Conservation (phyloP, 2,113 vertebrate species). For the Silurus glanis region DNA sequence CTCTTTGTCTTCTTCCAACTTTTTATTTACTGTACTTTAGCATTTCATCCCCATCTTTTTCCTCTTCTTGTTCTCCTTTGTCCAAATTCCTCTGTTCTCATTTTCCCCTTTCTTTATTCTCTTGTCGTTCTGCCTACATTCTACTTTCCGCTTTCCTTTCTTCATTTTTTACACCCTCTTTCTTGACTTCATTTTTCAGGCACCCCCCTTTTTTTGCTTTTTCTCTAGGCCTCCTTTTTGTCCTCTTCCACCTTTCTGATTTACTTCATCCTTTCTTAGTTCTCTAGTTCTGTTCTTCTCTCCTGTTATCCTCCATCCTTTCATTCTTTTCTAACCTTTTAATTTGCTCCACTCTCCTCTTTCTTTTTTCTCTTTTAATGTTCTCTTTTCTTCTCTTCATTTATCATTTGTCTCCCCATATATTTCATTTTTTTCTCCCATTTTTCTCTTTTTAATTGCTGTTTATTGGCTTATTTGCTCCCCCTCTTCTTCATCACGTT, state of each 20-base stretch:
- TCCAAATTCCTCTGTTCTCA: too few species aligned
- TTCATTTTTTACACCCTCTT: not conserved
- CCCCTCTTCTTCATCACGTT: not conserved
- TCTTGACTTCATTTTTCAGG: not conserved
- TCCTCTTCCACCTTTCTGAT: not conserved
- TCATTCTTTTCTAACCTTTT: not conserved
- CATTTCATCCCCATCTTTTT: too few species aligned
- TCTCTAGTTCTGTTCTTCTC: slow-evolving; percentile 37
- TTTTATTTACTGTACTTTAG: too few species aligned
- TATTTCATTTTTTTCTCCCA: not conserved
- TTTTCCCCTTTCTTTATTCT: not conserved
- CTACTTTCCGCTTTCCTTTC: not conserved
- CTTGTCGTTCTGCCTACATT: not conserved
- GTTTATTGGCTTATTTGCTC: too few species aligned
- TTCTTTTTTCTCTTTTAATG: not conserved
- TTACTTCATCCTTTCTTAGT: not conserved
- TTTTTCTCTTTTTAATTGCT: too few species aligned
- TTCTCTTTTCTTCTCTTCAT: not conserved
- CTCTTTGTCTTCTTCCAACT: too few species aligned
- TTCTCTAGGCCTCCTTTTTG: not conserved
- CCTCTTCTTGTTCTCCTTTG: too few species aligned
- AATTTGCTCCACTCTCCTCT: too few species aligned
- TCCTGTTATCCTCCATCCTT: not conserved
- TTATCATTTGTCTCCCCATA: not conserved
- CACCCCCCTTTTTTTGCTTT: not conserved